phyloP scores from a whole-genome alignment of 2,797 vertebrate species.

The Esox masquinongy region DNA sequence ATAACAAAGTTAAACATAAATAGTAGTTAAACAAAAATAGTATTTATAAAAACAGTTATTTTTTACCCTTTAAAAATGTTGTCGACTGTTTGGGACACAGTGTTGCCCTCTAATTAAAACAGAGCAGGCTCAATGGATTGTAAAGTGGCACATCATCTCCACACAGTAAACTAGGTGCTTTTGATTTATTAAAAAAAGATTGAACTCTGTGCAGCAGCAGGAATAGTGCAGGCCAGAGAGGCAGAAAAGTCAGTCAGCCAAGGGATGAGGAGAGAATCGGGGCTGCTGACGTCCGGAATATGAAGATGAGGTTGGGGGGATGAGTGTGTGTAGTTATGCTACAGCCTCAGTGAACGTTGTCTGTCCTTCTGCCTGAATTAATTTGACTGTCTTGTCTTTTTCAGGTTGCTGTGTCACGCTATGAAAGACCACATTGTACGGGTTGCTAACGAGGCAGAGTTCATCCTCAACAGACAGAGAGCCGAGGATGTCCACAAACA shows the following conservation, averaged over 20 bases:
- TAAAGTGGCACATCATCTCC: conserved; percentile 88
- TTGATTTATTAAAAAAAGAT: conserved; percentile 59
- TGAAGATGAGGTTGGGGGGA: conserved; percentile 29
- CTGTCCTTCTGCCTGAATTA: background rate
- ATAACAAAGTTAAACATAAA: too few species aligned
- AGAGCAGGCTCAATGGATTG: conserved; percentile 85
- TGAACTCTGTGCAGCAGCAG: conserved; percentile 49
- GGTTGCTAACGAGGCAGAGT: conserved; percentile 96
- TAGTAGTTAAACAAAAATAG: too few species aligned
- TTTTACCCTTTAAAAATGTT: too few species aligned
- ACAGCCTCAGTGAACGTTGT: background rate
- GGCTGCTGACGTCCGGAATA: conserved; percentile 34
- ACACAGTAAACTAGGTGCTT: conserved; percentile 77
- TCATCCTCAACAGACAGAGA: conserved; percentile 95
- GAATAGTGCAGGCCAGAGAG: conserved; percentile 5
- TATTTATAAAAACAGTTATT: conserved; percentile 70
- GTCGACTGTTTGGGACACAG: too few species aligned
- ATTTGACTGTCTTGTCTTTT: background rate
- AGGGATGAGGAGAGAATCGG: conserved; percentile 47
- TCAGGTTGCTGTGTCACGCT: conserved; percentile 92
- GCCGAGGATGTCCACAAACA: conserved; percentile 98
- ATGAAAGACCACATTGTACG: conserved; percentile 99
- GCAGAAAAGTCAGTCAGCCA: conserved; percentile 40
- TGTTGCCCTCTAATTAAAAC: conserved; percentile 87
- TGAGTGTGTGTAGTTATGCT: conserved; percentile 1